Evolutionary conservation across 1,140 invertebrate genomes (phyloP).

Genomic region (Macrotrachela quadricornifera): DNA sequence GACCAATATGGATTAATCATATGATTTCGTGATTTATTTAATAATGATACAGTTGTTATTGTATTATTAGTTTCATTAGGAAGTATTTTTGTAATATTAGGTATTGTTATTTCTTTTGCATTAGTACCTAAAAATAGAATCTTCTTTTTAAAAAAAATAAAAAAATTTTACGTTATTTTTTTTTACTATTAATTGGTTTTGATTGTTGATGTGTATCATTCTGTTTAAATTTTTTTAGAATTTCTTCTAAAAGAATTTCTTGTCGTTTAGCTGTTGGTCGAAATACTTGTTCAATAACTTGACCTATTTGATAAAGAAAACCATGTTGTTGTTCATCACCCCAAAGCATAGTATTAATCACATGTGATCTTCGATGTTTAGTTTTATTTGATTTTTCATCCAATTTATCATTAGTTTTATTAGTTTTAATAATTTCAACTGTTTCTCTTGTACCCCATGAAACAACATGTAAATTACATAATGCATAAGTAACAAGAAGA

Average conservation of each 20-base stretch:
- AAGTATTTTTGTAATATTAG: not conserved
- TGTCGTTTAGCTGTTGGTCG: no score
- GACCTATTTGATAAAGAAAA: not conserved
- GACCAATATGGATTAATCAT: conserved; percentile 76
- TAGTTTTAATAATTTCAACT: conserved; percentile 9
- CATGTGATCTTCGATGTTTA: not conserved
- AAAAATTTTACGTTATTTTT: no score
- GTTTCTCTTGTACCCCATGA: conserved; percentile 23
- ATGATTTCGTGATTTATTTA: conserved; percentile 32
- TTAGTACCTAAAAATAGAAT: no score
- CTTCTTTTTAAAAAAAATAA: no score
- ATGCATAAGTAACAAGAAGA: conserved; percentile 22
- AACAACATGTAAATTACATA: conserved; percentile 22
- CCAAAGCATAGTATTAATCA: not conserved
- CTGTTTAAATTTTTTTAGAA: no score
- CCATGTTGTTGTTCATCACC: not conserved
- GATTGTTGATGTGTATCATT: no score
- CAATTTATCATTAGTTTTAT: conserved; percentile 12
- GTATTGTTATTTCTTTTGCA: not conserved
- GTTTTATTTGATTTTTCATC: conserved; percentile 26
- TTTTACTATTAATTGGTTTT: no score
- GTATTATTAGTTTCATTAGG: not conserved
- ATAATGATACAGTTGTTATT: not conserved
- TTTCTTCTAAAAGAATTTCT: no score
- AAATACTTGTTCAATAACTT: not conserved